Evolutionary conservation across 1,140 invertebrate genomes (phyloP), one percentile per base, ranked within the genome.

Genomic region (Ectropis grisescens): DNA sequence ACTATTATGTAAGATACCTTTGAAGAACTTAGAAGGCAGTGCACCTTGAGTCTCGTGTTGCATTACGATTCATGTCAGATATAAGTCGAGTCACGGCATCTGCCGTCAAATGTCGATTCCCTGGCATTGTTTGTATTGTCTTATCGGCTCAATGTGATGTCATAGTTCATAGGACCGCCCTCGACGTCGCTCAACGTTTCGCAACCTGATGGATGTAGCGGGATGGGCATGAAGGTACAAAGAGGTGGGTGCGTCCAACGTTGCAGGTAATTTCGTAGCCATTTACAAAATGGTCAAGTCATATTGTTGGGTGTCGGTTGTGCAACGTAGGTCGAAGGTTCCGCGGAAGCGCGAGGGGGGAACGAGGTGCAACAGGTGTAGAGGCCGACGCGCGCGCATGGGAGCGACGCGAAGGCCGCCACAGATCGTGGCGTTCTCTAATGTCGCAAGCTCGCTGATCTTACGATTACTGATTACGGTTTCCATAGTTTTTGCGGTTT

Each of bases 121-220:
- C 54, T 50, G 66, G 53, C 65, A 65, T 59, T 62, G 54, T 64
- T 68, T 59, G 54, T 53, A 61, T 66, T 64, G 58, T 62, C 49
- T 69, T 65, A 58, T 52, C 53, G 36, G 50, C 43, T 29, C 47
- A 25, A 37, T 56, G 47, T 65, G 62, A 68, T 60, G 68, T 64
- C 61, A 71, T 67, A 62, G 68, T 60, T 59, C 61, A 70, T 42
- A 57, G 51, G 47, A 66, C 62, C 59, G 49, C 57, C 49, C 48
- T 56, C 49, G 46, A 50, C 28, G 43, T 40, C 36, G 33, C 38
- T 36, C 36, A 41, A 13, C 16, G 23, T 70, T 59, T 70, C 55
- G 53, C 62, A 72, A 72, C 26, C 40, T 54, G 46, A 58, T 45
- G 40, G 50, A 55, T 47, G 41, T 45, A 50, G 39, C 44, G 25